Base-by-base conservation (phyloP, 1,140 invertebrate species). In the Nautilus pompilius region DNA sequence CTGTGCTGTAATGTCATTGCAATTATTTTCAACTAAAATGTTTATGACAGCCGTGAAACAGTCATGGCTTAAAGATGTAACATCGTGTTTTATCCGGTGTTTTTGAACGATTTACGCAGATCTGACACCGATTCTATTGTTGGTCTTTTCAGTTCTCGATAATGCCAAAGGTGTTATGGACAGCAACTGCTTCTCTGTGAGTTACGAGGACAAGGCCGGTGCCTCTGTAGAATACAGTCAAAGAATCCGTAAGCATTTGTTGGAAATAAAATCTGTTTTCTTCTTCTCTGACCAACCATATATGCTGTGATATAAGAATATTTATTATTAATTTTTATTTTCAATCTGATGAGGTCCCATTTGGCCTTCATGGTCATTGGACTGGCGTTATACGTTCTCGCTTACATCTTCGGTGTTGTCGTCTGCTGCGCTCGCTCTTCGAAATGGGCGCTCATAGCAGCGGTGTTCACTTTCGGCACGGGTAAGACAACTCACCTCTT, bases 321-420 rank as follows among this genome's bases (percentile, higher is more conserved):
- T 15, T 17, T 26, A 6, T 1, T 30, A 58, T 49, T 13, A 15
- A 32, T 34, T 60, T 55, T 57, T 28, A 26, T 45, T 68, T 72
- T 30, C 70, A 78, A 80, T 67, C 61, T 80, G 41, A 72, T 74
- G 36, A 63, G 78, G 53, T 71, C 68, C 48, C 74, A 70, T 62
- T 54, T 80, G 56, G 78, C 76, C 15, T 80, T 80, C 64, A 76
- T 71, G 65, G 69, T 77, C 41, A 36, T 78, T 30, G 69, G 71
- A 10, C 53, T 80, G 24, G 66, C 75, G 0, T 59, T 73, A 1
- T 76, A 75, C 56, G 45, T 78, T 15, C 20, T 70, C 15, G 72
- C 75, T 41, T 78, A 72, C 41, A 62, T 80, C 13, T 73, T 78
- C 65, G 78, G 78, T 24, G 60, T 74, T 22, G 66, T 80, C 28